Base-by-base conservation (phyloP, 2,113 vertebrate genomes). In the Cephalophus harveyi region DNA sequence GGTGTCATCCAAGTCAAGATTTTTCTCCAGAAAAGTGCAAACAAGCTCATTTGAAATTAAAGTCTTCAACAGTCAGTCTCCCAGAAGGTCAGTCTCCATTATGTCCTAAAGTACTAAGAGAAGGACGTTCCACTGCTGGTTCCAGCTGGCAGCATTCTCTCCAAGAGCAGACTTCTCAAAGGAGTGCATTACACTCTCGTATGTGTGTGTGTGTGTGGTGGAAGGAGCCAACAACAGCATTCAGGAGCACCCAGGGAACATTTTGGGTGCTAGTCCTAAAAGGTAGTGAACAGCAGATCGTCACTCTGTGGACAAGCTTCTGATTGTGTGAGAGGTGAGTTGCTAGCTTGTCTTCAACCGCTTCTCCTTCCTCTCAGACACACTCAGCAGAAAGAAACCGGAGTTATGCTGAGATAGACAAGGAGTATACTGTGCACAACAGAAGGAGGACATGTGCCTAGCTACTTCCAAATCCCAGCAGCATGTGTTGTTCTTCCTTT, bases 11-110 rank as follows among this genome's bases (percentile, higher is more conserved):
- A 96, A 91, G 76, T 86, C 87, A 91, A 62, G 62, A 64, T 14
- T 92, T 97, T 94, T 82, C 85, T 62, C 86, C 94, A 92, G 76
- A 57, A 94, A 96, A 84, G 23, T 60, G 48, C 93, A 96, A 96
- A 82, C 57, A 55, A 91, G 88, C 88, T 54, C 59, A 33, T 36
- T 50, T 60, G 64, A 91, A 94, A 94, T 87, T 54, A 50, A 94
- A 94, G 74, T 60, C 88, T 64, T 81, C 46, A 60, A 46, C 87
- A 40, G 3, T 89, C 89, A 36, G 4, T 87, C 76, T 81, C 76
- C 50, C 74, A 54, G 94, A 60, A 95, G 55, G 71, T 67, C 83
- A 36, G n/a, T 60, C 62, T 94, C 59, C 93, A 25, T 19, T n/a
- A 33, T 9, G 19, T 36, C 48, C 59, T 23, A 5, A 90, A 30